Percentiles rank a stretch among this genome's conserved stretches.
phyloP scores from a whole-genome alignment of 2,797 vertebrate genomes.

The Sebastes minor region DNA sequence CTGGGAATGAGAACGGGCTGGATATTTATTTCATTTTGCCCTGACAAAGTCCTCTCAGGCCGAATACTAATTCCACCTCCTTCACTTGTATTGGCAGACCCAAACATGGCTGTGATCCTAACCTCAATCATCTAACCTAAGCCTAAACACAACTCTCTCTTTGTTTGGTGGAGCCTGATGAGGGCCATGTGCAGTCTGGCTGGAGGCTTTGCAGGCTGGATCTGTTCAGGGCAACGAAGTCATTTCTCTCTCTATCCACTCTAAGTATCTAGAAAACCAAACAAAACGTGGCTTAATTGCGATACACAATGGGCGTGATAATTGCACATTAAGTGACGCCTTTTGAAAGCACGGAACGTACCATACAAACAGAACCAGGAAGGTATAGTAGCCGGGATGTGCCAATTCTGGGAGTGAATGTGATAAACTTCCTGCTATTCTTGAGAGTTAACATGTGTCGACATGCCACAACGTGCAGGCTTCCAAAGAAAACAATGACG shows the following conservation, averaged over 20 bases:
- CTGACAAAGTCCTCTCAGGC: conserved; percentile 8
- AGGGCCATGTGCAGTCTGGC: conserved; percentile 9
- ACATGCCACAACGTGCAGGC: neutral
- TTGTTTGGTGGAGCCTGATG: conserved; percentile 29
- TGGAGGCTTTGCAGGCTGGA: neutral
- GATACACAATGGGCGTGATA: neutral
- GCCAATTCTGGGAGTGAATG: neutral
- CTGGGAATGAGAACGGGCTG: neutral
- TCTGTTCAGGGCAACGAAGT: neutral
- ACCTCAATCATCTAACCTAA: conserved; percentile 15
- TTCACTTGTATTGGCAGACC: conserved; percentile 1
- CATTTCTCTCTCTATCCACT: neutral
- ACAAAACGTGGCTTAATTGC: neutral
- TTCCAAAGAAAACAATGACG: neutral
- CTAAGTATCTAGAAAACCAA: neutral
- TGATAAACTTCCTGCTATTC: neutral
- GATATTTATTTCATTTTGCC: conserved; percentile 7
- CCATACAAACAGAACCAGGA: neutral
- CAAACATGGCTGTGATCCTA: conserved; percentile 12
- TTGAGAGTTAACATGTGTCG: neutral
- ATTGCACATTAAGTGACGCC: neutral
- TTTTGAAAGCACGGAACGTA: neutral
- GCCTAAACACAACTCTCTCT: conserved; percentile 7
- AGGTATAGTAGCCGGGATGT: neutral
- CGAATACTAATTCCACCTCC: neutral